A percentile compares a stretch with the other conserved stretches of the same genome.
Conservation (phyloP, 2,113 vertebrate species). For the Falcunculus frontatus region DNA sequence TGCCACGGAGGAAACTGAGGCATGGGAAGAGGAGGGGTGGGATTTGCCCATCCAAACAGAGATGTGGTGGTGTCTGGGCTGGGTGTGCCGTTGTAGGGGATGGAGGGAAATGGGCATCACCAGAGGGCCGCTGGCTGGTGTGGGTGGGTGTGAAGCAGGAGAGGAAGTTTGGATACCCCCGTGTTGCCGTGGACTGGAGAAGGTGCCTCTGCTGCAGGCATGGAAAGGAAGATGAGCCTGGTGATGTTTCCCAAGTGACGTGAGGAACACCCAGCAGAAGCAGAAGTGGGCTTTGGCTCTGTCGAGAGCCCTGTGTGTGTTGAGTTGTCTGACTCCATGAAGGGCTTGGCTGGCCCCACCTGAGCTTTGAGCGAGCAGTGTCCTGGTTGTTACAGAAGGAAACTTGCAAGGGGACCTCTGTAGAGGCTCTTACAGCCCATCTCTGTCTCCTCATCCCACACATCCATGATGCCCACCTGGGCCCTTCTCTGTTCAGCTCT, state of each 20-base stretch:
- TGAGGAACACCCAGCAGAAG: neutral
- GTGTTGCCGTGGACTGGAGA: neutral
- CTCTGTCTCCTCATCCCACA: neutral
- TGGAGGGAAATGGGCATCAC: neutral
- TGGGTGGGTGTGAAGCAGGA: neutral
- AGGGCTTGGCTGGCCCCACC: neutral
- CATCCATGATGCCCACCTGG: rapidly evolving
- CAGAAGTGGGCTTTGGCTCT: neutral
- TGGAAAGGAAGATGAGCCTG: neutral
- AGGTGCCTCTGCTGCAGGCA: neutral
- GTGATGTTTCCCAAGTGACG: neutral
- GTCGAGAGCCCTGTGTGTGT: rapidly evolving
- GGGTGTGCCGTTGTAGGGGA: rapidly evolving
- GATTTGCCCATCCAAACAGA: neutral
- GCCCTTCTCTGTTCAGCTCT: neutral
- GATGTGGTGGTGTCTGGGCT: neutral
- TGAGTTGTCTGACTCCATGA: neutral
- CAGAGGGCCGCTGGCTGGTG: rapidly evolving
- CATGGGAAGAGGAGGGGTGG: neutral
- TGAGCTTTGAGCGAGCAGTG: neutral
- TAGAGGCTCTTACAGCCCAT: neutral
- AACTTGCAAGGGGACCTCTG: neutral
- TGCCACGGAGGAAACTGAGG: neutral
- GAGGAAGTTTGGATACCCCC: neutral
- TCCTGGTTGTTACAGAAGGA: neutral